Conservation (phyloP, 2,888 invertebrate genomes). For the Myopa tessellatipennis region DNA sequence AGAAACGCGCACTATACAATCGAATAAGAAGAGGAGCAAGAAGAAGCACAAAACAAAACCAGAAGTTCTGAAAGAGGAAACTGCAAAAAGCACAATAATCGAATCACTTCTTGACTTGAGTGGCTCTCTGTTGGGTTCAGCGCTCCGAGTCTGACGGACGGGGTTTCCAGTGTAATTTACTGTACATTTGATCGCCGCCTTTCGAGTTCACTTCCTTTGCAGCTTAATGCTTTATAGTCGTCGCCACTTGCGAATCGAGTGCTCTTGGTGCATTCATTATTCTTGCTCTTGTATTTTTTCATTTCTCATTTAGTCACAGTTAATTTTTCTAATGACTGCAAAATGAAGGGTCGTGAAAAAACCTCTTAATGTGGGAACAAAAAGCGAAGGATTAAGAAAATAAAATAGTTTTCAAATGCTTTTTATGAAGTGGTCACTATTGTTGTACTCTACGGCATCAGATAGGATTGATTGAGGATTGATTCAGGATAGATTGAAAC, state of each 20-base stretch:
- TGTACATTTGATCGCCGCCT: constrained; percentile 30
- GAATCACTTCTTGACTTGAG: constrained; percentile 43
- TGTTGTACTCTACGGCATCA: no score
- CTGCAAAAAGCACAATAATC: constrained; percentile 52
- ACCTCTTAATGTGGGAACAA: not conserved
- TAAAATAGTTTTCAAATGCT: not conserved
- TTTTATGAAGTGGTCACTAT: no score
- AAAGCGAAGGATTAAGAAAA: not conserved
- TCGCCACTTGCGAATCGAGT: not conserved
- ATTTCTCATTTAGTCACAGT: constrained; percentile 26
- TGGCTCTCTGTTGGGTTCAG: not conserved
- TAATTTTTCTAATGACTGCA: constrained; percentile 36
- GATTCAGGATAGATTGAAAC: no score
- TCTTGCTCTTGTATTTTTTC: not conserved
- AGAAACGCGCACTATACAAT: not conserved
- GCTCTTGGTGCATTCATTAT: not conserved
- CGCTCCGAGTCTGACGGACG: not conserved
- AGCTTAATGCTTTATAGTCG: not conserved
- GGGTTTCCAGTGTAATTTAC: constrained; percentile 15
- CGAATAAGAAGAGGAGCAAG: not conserved
- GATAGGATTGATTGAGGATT: no score
- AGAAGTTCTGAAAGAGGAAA: constrained; percentile 37
- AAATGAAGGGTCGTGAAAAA: constrained; percentile 18
- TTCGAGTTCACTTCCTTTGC: constrained; percentile 30
- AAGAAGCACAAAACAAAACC: not conserved